Base-by-base conservation (phyloP, 2,888 invertebrate species). In the Liopterus haemorrhoidalis region DNA sequence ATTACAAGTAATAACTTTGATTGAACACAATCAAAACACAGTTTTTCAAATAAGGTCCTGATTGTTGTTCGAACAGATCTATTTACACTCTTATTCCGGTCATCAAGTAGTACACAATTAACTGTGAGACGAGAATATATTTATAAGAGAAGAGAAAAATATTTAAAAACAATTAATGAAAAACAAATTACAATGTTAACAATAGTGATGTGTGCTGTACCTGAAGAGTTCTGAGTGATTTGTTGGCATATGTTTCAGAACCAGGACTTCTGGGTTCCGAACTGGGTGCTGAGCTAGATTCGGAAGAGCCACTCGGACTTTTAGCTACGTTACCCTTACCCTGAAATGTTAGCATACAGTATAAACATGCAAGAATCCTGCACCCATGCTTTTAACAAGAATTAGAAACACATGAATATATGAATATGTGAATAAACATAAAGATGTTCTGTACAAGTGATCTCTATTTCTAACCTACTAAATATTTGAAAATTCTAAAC, bases 171-270 rank as follows among this genome's bases (percentile, higher is more conserved):
- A n/a, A n/a, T n/a, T n/a, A n/a, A n/a, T n/a, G n/a, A n/a, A n/a
- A n/a, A n/a, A n/a, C n/a, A n/a, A n/a, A n/a, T n/a, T n/a, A n/a
- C n/a, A n/a, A n/a, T n/a, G n/a, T n/a, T n/a, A n/a, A n/a, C n/a
- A n/a, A n/a, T n/a, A n/a, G n/a, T n/a, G n/a, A n/a, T n/a, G n/a
- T n/a, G n/a, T n/a, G n/a, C n/a, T 58, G 62, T 75, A 76, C 76
- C 76, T 76, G 74, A 58, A 76, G 67, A 55, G 75, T 73, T 64
- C 75, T 70, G 64, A 74, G 74, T 53, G 73, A 73, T 67, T 74
- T 75, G 53, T 67, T 65, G 60, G 66, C n/a, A n/a, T n/a, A 60
- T 38, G 39, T 39, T 21, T 45, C 45, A 31, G 45, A 45, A 15
- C 45, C 45, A 50, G 65, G 62, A 58, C 63, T 65, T 52, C 61